phyloP scores from a whole-genome alignment of 2,113 vertebrate genomes.

The Nothoprocta pentlandii region DNA sequence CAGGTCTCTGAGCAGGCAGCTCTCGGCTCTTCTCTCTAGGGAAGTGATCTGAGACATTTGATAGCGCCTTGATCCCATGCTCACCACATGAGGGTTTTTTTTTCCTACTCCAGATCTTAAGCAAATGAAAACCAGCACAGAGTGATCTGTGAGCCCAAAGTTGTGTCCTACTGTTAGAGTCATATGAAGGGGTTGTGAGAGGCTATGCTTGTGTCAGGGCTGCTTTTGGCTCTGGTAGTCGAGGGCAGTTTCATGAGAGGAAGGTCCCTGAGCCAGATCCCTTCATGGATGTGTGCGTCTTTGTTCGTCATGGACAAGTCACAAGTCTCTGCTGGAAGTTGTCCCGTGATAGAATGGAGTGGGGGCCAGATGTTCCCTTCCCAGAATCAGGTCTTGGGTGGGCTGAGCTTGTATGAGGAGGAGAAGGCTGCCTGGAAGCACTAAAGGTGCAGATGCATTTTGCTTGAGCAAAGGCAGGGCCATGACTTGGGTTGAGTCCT shows the following conservation, averaged over 20 bases:
- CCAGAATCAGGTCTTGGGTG: neutral
- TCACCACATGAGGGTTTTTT: neutral
- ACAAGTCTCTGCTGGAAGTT: neutral
- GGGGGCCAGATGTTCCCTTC: neutral
- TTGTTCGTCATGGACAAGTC: neutral
- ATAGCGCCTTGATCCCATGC: neutral
- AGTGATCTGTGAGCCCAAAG: neutral
- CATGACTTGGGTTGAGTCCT: neutral
- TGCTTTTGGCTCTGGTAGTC: neutral
- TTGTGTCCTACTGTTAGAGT: neutral
- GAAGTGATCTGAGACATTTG: neutral
- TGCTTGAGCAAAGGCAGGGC: neutral
- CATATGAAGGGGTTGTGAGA: neutral
- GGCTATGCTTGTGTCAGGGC: neutral
- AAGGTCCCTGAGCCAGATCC: neutral
- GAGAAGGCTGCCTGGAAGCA: neutral
- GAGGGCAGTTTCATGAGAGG: neutral
- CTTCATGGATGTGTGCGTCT: neutral
- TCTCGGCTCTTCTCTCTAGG: neutral
- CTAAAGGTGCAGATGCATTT: neutral
- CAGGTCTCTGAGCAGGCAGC: constrained; percentile 20
- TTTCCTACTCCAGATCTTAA: neutral
- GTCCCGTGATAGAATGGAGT: neutral
- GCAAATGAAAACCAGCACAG: neutral
- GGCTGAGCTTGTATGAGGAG: neutral